These are phyloP conservation scores for Notechis scutatus DNA, from an alignment of 2,113 vertebrate genomes.

Conservation along the genomic window DNA sequence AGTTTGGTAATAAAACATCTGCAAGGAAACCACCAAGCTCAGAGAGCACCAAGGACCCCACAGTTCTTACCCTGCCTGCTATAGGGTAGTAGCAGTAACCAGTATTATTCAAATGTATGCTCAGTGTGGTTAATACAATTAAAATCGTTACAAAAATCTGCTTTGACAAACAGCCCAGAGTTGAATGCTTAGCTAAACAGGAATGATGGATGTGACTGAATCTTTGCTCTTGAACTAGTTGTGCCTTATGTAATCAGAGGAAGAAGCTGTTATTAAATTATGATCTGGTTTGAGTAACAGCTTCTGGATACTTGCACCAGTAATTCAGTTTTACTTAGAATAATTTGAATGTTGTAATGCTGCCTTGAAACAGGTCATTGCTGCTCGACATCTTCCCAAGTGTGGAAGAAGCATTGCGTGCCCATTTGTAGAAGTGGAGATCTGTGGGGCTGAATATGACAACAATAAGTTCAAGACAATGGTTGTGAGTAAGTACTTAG, in stretches of 20 bases:
- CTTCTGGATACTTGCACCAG: background rate
- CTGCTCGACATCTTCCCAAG: constrained; percentile 91
- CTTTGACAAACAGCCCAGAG: background rate
- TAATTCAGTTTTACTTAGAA: background rate
- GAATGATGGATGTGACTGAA: background rate
- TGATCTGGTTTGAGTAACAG: background rate
- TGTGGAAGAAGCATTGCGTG: constrained; percentile 86
- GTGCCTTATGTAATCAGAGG: background rate
- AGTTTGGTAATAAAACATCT: no score
- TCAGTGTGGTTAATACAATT: background rate
- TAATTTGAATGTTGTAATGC: background rate
- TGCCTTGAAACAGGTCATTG: constrained; percentile 79
- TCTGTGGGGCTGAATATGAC: constrained; percentile 85
- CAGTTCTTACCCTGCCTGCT: background rate
- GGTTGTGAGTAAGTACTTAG: constrained; percentile 79
- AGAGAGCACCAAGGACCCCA: background rate
- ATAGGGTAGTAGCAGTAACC: background rate
- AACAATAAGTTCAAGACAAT: constrained; percentile 89
- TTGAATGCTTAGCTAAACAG: background rate
- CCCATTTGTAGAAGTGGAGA: constrained; percentile 93
- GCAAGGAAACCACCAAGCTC: background rate
- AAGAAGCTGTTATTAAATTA: background rate
- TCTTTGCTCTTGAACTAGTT: background rate
- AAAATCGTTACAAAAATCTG: background rate
- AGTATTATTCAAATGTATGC: background rate